Conservation (phyloP, 1,140 invertebrate species). For the Plutomurus gul region DNA sequence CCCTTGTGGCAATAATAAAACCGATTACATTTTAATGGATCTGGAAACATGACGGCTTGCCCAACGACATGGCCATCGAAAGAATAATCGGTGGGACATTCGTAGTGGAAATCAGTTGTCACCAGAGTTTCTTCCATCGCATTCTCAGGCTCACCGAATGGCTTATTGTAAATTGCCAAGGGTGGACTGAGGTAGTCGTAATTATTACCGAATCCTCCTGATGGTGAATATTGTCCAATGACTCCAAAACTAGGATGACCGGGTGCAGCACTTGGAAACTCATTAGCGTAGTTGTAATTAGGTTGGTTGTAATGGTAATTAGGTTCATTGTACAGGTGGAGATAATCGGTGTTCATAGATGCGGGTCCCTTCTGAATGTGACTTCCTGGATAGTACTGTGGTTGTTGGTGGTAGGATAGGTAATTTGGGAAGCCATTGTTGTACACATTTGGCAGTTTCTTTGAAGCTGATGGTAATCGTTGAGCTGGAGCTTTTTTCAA, state of each 20-base stretch:
- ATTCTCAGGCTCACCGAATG: not conserved
- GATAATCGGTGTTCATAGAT: not conserved
- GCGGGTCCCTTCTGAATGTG: not conserved
- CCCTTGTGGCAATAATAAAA: slow-evolving; percentile 12
- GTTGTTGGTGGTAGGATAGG: not conserved
- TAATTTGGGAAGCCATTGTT: not conserved
- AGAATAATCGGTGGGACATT: not conserved
- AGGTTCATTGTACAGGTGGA: not conserved
- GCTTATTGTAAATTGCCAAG: not conserved
- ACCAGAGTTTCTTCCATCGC: not conserved
- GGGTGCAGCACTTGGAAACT: not conserved
- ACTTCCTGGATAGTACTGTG: not conserved
- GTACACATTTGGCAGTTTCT: not conserved
- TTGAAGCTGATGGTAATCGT: not conserved
- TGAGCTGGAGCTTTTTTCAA: not conserved
- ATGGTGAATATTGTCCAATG: not conserved
- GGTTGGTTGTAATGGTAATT: not conserved
- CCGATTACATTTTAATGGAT: not conserved
- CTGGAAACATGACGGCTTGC: not conserved
- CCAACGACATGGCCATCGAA: not conserved
- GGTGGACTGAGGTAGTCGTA: not conserved
- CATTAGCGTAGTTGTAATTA: not conserved
- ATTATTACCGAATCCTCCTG: not conserved
- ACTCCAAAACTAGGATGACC: not conserved
- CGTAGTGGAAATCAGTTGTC: not conserved